Evolutionary conservation across 2,113 vertebrate species (phyloP), one percentile per base, ranked within the genome.

Genomic region (Leptodactylus fuscus): DNA sequence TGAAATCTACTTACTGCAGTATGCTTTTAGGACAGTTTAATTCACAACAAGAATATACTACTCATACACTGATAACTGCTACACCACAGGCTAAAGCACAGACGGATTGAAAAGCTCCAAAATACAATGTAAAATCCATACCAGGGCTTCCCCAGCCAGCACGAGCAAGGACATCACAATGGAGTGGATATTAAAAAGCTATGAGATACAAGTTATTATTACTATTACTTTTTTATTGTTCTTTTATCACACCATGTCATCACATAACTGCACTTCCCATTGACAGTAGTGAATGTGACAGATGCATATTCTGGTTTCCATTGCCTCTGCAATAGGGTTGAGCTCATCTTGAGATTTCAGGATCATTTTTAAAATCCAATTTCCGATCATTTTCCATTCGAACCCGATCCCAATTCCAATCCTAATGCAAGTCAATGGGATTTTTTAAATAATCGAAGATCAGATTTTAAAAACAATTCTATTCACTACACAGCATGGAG

Each of bases 21-120:
- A 36, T 76, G 53, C 24, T 27, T 38, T 71, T 76, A 44, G 29
- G 69, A 87, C 73, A 32, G 38, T 12, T 73, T 73, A 29, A 32
- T 18, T 41, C 62, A 46, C 0, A 0, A 53, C 15, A n/a, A 71
- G 67, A 62, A 69, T 0, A 73, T 49, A 69, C 65, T 69, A 38
- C 34, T 11, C 32, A 38, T 69, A 22, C 16, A 32, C 18, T 69
- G 34, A 69, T 67, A 36, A 20, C 4, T 22, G 9, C 34, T 11
- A 38, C 32, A 32, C 12, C 22, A 15, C 7, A n/a, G 16, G 34
- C 32, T 38, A 38, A 38, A 3, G 32, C 34, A 22, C 32, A 38
- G 34, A 38, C 9, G 0, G 5, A 13, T 3, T 67, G 29, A 8
- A 36, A 69, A 69, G 7, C 3, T 36, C 18, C 32, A 36, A 20